A percentile compares a stretch with the other conserved stretches of the same genome.
Conservation (phyloP, 2,113 vertebrate genomes). For the Hoplias malabaricus region DNA sequence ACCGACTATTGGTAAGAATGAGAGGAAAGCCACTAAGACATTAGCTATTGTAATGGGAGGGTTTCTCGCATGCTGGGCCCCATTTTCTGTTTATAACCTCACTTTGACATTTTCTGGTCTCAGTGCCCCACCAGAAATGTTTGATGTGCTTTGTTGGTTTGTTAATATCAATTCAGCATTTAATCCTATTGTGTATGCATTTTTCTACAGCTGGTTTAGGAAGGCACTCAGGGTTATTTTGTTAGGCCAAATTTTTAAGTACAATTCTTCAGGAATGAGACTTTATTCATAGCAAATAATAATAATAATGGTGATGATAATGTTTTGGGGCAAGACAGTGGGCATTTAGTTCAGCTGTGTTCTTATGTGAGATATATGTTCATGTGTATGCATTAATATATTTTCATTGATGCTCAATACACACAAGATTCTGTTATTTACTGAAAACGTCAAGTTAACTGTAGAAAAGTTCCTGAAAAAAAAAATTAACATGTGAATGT, state of each 20-base stretch:
- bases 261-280: constrained; percentile 60
- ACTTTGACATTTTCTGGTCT: constrained; percentile 74
- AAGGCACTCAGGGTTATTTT: constrained; percentile 77
- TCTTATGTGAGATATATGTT: too few species aligned
- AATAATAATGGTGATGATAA: too few species aligned
- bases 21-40: constrained; percentile 80
- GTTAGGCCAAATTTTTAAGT: constrained; percentile 73
- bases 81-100: constrained; percentile 77
- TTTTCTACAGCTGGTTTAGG: constrained; percentile 81
- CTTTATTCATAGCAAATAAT: neutral
- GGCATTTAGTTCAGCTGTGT: too few species aligned
- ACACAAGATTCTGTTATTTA: too few species aligned
- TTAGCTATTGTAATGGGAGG: constrained; percentile 76
- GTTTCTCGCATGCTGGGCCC: constrained; percentile 80
- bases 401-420: too few species aligned
- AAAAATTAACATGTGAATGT: too few species aligned
- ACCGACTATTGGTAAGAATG: too few species aligned
- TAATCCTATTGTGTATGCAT: constrained; percentile 81
- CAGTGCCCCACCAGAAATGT: constrained; percentile 61
- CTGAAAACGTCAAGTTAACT: too few species aligned
- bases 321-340: too few species aligned
- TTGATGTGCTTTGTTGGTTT: constrained; percentile 76
- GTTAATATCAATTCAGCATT: constrained; percentile 82
- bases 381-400: too few species aligned
- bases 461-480: too few species aligned